These are phyloP conservation scores for Adelosebastes latens DNA, from an alignment of 2,797 vertebrate species.

Conservation along the genomic window DNA sequence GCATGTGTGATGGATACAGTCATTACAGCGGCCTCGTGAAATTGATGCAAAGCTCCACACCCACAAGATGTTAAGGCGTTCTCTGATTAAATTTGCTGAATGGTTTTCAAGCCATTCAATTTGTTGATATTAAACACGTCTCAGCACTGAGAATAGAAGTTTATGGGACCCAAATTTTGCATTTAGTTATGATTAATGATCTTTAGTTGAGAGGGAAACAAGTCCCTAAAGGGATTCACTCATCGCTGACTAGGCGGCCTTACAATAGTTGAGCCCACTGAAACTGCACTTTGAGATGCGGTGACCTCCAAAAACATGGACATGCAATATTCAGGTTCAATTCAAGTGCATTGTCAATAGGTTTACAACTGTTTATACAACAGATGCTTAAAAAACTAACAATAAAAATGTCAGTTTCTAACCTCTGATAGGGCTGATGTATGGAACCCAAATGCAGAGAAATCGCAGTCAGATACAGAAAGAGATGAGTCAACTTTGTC, in stretches of 20 bases:
- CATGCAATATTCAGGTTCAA: neutral
- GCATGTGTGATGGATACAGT: conserved; percentile 71
- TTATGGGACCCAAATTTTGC: conserved; percentile 5
- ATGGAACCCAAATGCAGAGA: neutral
- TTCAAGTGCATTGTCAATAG: neutral
- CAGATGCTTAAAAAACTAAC: neutral
- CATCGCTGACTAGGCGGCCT: neutral
- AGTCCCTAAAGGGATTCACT: conserved; percentile 9
- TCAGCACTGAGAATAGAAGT: conserved; percentile 10
- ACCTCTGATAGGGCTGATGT: neutral
- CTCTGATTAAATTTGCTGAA: conserved; percentile 57
- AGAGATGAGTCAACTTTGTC: neutral
- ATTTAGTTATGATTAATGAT: conserved; percentile 62
- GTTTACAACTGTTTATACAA: neutral
- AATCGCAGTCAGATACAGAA: neutral
- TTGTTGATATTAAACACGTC: conserved; percentile 51
- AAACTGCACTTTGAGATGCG: neutral
- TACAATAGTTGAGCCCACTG: neutral
- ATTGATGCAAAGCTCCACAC: conserved; percentile 73
- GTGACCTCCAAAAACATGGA: conserved; percentile 1
- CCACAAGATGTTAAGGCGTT: conserved; percentile 57
- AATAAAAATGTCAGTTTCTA: neutral
- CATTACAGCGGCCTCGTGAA: conserved; percentile 67
- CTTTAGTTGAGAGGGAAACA: conserved; percentile 13
- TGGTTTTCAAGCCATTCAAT: conserved; percentile 39